These are phyloP conservation scores for Sparus aurata DNA, from an alignment of 2,797 vertebrate genomes.

Conservation along the genomic window DNA sequence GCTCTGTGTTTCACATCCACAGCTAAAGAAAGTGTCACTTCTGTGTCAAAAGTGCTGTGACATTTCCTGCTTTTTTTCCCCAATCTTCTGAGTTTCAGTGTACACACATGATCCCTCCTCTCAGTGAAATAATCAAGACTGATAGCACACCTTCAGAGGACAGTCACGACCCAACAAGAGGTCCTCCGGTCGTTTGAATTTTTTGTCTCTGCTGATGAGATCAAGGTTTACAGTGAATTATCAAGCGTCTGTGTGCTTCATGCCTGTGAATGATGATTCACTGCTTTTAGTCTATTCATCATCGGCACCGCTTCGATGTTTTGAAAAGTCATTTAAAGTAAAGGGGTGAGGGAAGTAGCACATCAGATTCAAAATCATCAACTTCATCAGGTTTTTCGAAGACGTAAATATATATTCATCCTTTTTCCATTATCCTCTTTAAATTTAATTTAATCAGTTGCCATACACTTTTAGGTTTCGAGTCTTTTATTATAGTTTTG, in stretches of 20 bases:
- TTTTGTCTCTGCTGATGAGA: neutral
- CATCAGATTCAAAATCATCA: neutral
- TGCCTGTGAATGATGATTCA: slow-evolving; percentile 8
- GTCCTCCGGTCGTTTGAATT: slow-evolving; percentile 3
- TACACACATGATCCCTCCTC: neutral
- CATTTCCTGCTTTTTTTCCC: neutral
- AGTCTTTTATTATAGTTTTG: too few species aligned
- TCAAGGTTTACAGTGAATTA: neutral
- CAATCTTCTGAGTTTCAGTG: neutral
- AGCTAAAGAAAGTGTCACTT: neutral
- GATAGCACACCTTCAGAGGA: slow-evolving; percentile 19
- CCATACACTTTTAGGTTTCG: too few species aligned
- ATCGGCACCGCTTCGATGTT: slow-evolving; percentile 5
- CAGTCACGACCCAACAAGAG: neutral
- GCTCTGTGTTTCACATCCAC: neutral
- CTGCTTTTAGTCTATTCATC: slow-evolving; percentile 9
- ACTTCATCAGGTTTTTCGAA: neutral
- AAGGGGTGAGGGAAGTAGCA: neutral
- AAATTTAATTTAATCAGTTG: too few species aligned
- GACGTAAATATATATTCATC: too few species aligned
- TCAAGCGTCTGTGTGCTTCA: neutral
- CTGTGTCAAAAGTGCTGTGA: neutral
- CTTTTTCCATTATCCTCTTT: too few species aligned
- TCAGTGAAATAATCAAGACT: slow-evolving; percentile 9
- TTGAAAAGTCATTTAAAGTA: neutral